These are phyloP conservation scores for Riptortus pedestris DNA, from an alignment of 1,140 invertebrate genomes.

Conservation along the genomic window DNA sequence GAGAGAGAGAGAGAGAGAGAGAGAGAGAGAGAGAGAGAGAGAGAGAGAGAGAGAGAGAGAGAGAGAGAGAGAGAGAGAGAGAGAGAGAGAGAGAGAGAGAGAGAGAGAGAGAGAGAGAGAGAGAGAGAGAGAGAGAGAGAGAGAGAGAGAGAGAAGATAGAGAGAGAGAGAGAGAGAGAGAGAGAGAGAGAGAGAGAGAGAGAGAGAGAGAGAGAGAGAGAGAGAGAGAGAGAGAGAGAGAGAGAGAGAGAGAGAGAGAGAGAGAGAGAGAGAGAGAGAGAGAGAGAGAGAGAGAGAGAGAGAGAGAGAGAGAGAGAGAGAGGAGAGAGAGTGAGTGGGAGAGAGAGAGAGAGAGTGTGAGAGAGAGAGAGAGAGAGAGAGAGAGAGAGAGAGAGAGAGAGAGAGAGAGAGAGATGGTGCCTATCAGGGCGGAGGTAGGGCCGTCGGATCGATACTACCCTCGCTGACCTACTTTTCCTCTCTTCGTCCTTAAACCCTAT, in stretches of 20 bases:
- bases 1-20: too few relatives aligned
- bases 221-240: conserved; percentile 20
- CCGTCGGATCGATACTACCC: too few relatives aligned
- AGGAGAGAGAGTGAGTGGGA: too few relatives aligned
- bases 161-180: conserved; percentile 9
- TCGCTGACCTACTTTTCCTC: too few relatives aligned
- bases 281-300: conserved; percentile 22
- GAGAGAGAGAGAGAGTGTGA: conserved; percentile 22
- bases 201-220: conserved; percentile 19
- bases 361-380: conserved; percentile 24
- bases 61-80: too few relatives aligned
- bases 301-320: conserved; percentile 23
- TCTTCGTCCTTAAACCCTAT: too few relatives aligned
- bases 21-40: too few relatives aligned
- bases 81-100: conserved; percentile 12
- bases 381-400: conserved; percentile 17
- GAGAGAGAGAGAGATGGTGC: conserved; percentile 10
- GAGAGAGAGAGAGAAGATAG: too few relatives aligned
- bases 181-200: conserved; percentile 20
- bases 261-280: conserved; percentile 21
- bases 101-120: conserved; percentile 20
- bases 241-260: conserved; percentile 21
- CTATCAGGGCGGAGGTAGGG: background rate
- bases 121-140: conserved; percentile 19
- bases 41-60: too few relatives aligned